Evolutionary conservation across 2,113 vertebrate genomes (phyloP), one percentile per base, ranked within the genome.

Genomic region (Podarcis raffonei): DNA sequence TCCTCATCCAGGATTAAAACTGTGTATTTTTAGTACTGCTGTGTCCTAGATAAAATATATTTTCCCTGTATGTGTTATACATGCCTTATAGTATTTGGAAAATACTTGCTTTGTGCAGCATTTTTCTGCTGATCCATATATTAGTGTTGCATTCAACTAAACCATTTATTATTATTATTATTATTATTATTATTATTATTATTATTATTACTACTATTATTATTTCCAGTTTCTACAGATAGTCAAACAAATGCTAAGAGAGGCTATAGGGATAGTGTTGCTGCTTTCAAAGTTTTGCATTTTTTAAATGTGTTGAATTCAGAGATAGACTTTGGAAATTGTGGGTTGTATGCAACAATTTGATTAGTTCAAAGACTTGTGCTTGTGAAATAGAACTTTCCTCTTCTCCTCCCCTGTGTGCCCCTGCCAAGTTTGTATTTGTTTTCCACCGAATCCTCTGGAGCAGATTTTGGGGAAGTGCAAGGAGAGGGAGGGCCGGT

Each of bases 1-100:
- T 98, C 97, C 96, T 97, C 96, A 97, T 94, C 93, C 96, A 94
- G 97, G 97, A 98, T 98, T 98, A 98, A 98, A 96, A 97, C 95
- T 91, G 92, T 96, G 91, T 96, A 96, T 97, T 97, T 97, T 97
- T 96, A 97, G 97, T 91, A 92, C 89, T 94, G 86, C 25, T 93
- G 65, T 96, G 96, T 93, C 95, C 97, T 95, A 98, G 97, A 98
- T 95, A 96, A 97, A 93, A 92, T 91, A 87, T 91, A 79, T 87
- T 81, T 48, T 5, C 20, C 18, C 48, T 91, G 30, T 83, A 78
- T 87, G 68, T 84, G 92, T 94, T 90, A 13, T 93, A 74, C 69
- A 35, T 87, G 71, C 85, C 85, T 87, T 93, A 90, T 90, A 76
- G 57, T 62, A 32, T 92, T 88, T 75, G 25, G 59, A 86, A 53